Conservation (phyloP, 2,888 invertebrate species). For the Euplexia lucipara region DNA sequence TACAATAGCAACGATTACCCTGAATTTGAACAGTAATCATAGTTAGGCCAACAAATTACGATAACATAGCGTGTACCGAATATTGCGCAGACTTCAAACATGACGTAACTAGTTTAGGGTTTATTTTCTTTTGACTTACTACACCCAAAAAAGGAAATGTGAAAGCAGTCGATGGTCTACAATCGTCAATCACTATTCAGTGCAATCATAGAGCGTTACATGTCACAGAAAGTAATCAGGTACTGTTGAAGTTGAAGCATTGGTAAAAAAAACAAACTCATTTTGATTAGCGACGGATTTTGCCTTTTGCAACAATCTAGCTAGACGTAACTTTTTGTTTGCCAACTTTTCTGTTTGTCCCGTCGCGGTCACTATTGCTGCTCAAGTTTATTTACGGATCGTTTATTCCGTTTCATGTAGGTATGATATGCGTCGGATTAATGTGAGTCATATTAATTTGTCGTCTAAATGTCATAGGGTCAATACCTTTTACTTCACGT, state of each 20-base stretch:
- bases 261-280: constrained; percentile 12
- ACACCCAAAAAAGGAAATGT: constrained; percentile 35
- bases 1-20: constrained; percentile 34
- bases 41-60: constrained; percentile 31
- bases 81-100: constrained; percentile 4
- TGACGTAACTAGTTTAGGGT: constrained; percentile 40
- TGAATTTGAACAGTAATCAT: constrained; percentile 40
- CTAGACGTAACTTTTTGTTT: constrained; percentile 48
- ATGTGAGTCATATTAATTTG: constrained; percentile 19
- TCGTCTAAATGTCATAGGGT: constrained; percentile 24
- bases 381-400: constrained; percentile 26
- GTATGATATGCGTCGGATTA: constrained; percentile 20
- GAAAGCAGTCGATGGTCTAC: constrained; percentile 23
- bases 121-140: not conserved
- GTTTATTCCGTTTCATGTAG: constrained; percentile 35
- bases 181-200: constrained; percentile 10
- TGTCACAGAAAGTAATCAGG: constrained; percentile 13
- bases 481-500: not conserved
- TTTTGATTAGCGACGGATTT: constrained; percentile 48
- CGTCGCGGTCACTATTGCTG: constrained; percentile 11
- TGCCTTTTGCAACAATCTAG: constrained; percentile 47
- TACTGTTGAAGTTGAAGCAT: not conserved
- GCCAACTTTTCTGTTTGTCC: constrained; percentile 25
- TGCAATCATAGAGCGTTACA: constrained; percentile 7
- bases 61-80: constrained; percentile 13